Base-by-base conservation (phyloP, 2,113 vertebrate species). In the Hystrix brachyura region DNA sequence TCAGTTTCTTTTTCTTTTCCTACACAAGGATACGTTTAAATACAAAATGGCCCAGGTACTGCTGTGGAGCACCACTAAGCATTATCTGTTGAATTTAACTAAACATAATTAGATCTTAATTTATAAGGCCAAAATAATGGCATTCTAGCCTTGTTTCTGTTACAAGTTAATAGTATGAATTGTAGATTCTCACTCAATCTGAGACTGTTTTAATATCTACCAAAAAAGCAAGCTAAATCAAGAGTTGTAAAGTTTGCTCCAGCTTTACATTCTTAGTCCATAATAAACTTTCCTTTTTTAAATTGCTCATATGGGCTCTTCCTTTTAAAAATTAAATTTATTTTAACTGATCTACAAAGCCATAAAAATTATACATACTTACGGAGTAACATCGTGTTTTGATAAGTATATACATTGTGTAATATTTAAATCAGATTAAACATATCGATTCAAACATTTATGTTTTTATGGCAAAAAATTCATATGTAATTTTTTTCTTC, bases 61-160 rank as follows among this genome's bases (percentile, higher is more conserved):
- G 5, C 64, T 76, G 3, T 15, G 3, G 87, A 79, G 29, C 11
- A 88, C 15, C 69, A 27, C 34, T 38, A 74, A 69, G 15, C n/a
- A 64, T 69, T 48, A 34, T 9, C 46, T 86, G 85, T 86, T 59
- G 71, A 78, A 88, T 90, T 87, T 91, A 93, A 14, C 18, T 55
- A 62, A 87, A 43, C n/a, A 32, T 38, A 43, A 60, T 51, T 87
- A 92, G 25, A 84, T 87, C 2, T 13, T 80, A 21, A 53, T 34
- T 62, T 92, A 7, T 27, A 76, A 71, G 48, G 67, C 29, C 67
- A 1, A 83, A 65, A 76, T 79, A 67, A 46, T 32, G 21, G 32
- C 3, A 8, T 21, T 74, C 48, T 60, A 85, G 4, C n/a, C 4
- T 81, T 51, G n/a, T 74, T 60, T 95, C 87, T 82, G 18, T 72